These are phyloP conservation scores for Drosophila baimaii DNA, from an alignment of 1,140 invertebrate species.

Conservation along the genomic window DNA sequence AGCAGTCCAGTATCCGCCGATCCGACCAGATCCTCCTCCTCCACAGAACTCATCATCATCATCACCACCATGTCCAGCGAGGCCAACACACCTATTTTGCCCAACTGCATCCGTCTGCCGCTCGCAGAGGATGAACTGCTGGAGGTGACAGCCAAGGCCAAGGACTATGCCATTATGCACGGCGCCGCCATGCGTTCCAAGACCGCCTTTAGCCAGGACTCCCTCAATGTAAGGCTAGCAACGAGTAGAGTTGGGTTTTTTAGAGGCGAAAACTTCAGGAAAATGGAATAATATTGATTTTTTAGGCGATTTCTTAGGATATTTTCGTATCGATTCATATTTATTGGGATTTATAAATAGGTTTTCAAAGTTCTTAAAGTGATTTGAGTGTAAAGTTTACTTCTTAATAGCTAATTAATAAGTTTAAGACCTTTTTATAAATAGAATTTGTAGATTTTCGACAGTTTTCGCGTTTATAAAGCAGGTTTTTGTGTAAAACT, in stretches of 20 bases:
- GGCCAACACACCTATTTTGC: constrained; percentile 62
- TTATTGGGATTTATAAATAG: constrained; percentile 5
- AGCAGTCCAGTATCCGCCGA: constrained; percentile 11
- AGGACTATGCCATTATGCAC: constrained; percentile 93
- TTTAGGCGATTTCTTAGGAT: too few relatives aligned
- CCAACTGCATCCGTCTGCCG: constrained; percentile 87
- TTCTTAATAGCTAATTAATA: neutral
- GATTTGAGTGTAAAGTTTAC: neutral
- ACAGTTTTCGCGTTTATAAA: neutral
- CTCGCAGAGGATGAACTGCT: constrained; percentile 86
- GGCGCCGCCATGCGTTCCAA: constrained; percentile 91
- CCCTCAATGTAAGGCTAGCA: constrained; percentile 86
- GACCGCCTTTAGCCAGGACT: constrained; percentile 88
- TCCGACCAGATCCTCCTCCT: too few relatives aligned
- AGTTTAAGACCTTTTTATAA: neutral
- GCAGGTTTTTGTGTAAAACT: neutral
- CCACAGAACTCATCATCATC: neutral
- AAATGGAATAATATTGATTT: neutral
- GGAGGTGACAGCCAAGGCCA: constrained; percentile 89
- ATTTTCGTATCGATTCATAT: neutral
- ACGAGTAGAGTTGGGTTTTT: neutral
- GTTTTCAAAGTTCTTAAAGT: constrained; percentile 9
- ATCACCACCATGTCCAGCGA: constrained; percentile 53
- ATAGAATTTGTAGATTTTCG: neutral
- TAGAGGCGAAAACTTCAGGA: neutral